These are phyloP conservation scores for Arctocebus calabarensis DNA, from an alignment of 2,797 vertebrate genomes.

Conservation along the genomic window DNA sequence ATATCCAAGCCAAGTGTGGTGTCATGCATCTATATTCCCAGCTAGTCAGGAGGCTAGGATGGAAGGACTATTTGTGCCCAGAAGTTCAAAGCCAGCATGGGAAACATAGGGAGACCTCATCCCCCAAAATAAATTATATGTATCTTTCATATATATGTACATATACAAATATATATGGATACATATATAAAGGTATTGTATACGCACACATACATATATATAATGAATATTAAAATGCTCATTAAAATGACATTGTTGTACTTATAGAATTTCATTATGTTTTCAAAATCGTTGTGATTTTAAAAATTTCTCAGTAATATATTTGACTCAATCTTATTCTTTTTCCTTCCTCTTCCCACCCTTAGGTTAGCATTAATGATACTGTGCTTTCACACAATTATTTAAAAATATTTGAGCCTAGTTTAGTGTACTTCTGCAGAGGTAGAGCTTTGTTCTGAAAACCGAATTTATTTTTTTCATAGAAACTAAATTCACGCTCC, in stretches of 20 bases:
- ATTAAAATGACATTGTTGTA: not conserved
- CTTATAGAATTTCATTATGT: not conserved
- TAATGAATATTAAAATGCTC: not conserved
- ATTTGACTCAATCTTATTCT: not conserved
- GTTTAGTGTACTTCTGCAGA: not conserved
- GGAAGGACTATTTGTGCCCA: not conserved
- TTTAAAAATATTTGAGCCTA: not conserved
- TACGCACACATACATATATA: not conserved
- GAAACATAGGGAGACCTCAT: not conserved
- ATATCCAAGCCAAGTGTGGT: not conserved
- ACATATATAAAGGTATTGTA: not conserved
- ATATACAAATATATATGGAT: not conserved
- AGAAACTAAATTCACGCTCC: constrained; percentile 24
- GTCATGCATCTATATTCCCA: not conserved
- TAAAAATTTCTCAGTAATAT: not conserved
- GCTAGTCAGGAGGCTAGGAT: not conserved
- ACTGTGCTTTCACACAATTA: not conserved
- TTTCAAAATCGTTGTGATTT: not conserved
- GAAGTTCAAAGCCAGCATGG: not conserved
- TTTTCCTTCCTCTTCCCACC: rapidly evolving
- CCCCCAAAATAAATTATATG: not conserved
- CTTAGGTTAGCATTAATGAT: not conserved
- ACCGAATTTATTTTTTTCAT: constrained; percentile 19
- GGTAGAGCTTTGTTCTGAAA: not conserved
- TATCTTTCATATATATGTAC: not conserved